Conservation (phyloP, 2,888 invertebrate genomes). For the Andrena fulva region DNA sequence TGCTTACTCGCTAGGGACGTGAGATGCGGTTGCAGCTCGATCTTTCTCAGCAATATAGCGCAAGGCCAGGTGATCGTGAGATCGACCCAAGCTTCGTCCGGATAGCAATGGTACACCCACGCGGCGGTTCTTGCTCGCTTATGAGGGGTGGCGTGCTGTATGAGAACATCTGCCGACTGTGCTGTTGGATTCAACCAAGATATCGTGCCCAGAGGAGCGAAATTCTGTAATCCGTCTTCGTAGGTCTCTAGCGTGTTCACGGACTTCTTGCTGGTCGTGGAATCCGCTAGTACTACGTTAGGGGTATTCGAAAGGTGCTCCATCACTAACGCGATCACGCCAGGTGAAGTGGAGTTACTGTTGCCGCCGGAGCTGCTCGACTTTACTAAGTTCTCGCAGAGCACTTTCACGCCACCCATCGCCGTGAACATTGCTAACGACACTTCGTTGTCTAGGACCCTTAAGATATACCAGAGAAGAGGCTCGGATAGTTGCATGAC, state of each 20-base stretch:
- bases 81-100: constrained; percentile 95
- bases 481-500: constrained; percentile 92
- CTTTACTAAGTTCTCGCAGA: constrained; percentile 91
- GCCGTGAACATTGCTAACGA: constrained; percentile 91
- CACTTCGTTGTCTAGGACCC: constrained; percentile 91
- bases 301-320: constrained; percentile 87
- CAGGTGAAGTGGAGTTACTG: constrained; percentile 86
- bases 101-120: constrained; percentile 98
- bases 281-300: constrained; percentile 83
- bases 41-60: constrained; percentile 94
- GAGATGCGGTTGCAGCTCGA: constrained; percentile 94
- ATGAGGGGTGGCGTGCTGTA: constrained; percentile 93
- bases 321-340: constrained; percentile 86
- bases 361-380: constrained; percentile 80
- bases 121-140: constrained; percentile 94
- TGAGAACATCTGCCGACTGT: constrained; percentile 95
- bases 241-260: constrained; percentile 87
- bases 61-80: constrained; percentile 94
- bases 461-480: constrained; percentile 92
- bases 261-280: constrained; percentile 84
- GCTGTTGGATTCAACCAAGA: constrained; percentile 93
- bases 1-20: constrained; percentile 91
- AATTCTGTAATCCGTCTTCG: constrained; percentile 93
- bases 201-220: constrained; percentile 94
- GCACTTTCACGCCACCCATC: constrained; percentile 90